Percentiles rank a stretch among this genome's conserved stretches.
These are phyloP conservation scores for Poecilus cupreus DNA, from an alignment of 2,888 invertebrate species.

Conservation along the genomic window DNA sequence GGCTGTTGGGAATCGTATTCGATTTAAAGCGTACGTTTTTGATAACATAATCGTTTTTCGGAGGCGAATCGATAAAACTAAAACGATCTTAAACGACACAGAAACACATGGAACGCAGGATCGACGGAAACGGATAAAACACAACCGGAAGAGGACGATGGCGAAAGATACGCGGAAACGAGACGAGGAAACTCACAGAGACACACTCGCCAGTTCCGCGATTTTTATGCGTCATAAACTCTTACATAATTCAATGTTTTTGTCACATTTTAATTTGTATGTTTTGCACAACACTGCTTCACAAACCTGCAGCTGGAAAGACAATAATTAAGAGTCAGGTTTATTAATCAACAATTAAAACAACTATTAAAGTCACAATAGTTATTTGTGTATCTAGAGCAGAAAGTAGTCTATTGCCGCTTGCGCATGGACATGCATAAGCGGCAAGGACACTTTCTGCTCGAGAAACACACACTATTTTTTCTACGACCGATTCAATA, in stretches of 20 bases:
- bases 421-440: too few species aligned
- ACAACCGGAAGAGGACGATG: slow-evolving; percentile 21
- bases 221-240: slow-evolving; percentile 25
- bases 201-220: too few species aligned
- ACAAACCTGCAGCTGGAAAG: too few species aligned
- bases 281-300: neutral
- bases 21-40: slow-evolving; percentile 54
- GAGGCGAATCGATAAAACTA: slow-evolving; percentile 55
- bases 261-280: neutral
- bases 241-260: neutral
- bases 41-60: slow-evolving; percentile 55
- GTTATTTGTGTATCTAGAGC: too few species aligned
- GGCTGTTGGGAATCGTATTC: slow-evolving; percentile 5
- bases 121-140: slow-evolving; percentile 10
- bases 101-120: slow-evolving; percentile 14
- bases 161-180: slow-evolving; percentile 10
- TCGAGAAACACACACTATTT: too few species aligned
- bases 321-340: too few species aligned
- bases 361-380: too few species aligned
- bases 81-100: slow-evolving; percentile 47
- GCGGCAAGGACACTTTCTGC: too few species aligned
- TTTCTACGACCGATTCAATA: too few species aligned
- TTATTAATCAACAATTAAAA: too few species aligned
- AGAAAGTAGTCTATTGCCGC: too few species aligned
- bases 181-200: slow-evolving; percentile 14